Evolutionary conservation across 2,888 invertebrate genomes (phyloP), one percentile per base, ranked within the genome.

Genomic region (Physocephala rufipes): DNA sequence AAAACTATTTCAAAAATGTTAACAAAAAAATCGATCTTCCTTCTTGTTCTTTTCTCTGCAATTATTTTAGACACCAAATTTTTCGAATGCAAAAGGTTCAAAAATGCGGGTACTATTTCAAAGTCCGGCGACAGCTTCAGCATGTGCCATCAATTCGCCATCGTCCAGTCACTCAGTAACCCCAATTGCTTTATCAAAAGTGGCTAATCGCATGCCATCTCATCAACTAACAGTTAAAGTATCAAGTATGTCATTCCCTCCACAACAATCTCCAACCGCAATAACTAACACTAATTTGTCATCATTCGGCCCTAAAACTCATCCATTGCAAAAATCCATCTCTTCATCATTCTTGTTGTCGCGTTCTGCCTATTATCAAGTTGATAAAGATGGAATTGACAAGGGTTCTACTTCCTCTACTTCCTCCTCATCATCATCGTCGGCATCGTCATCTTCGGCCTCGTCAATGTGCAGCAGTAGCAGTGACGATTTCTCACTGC

Each of bases 101-200:
- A 85, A 85, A 76, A 74, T 82, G 70, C 83, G 86, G 61, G 82
- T 85, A 26, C 80, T 86, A 9, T 86, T 86, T 73, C 85, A 85
- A 78, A 86, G 85, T 76, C 86, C 86, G 5, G 79, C 80, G n/a
- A 58, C 74, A 4, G 53, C 65, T 19, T 24, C 65, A 26, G 47
- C 58, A 24, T 28, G n/a, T 19, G 58, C 55, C 15, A 16, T 51
- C 30, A 30, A 53, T 26, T 16, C 13, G n/a, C 28, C 53, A n/a
- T 58, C 67, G n/a, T 62, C 75, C 45, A 73, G 75, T 55, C 28
- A 62, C 28, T 69, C 73, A 65, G 45, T 67, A 19, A 62, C 68
- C 26, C 58, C 71, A 67, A 73, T 51, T 24, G 67, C 68, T 28
- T 68, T 72, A 55, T 72, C 53, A 15, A 66, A 73, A 24, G 70